Evolutionary conservation across 37 sponge, comb jelly and placozoan species (phyloP).

Genomic region (Aphrocallistes beatrix): DNA sequence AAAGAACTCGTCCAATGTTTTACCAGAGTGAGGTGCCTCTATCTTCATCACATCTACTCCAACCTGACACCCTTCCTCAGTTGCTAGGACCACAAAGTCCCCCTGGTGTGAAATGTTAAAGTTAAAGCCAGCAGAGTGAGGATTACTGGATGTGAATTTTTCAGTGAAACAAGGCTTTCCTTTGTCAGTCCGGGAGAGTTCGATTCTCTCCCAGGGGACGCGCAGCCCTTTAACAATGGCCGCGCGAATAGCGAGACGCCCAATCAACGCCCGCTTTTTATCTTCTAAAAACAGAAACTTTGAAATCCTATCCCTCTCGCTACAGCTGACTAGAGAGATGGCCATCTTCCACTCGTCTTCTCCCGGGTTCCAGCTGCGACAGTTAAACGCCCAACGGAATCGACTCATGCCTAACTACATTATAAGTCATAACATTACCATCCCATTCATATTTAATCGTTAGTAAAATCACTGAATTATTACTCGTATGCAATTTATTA

Average conservation of each 20-base stretch:
- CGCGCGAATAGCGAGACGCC: not conserved
- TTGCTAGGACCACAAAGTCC: not conserved
- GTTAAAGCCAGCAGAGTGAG: not conserved
- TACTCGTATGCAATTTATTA: no score
- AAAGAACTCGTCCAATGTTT: not conserved
- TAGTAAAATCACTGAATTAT: no score
- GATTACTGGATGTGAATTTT: not conserved
- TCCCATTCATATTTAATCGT: no score
- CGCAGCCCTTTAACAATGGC: not conserved
- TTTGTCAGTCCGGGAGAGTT: not conserved
- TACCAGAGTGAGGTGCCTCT: not conserved
- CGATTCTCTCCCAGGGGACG: not conserved
- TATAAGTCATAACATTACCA: no score
- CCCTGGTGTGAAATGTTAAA: constrained; percentile 4
- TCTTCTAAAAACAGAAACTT: constrained; percentile 9
- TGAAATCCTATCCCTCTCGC: not conserved
- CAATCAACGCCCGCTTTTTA: not conserved
- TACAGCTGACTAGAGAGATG: not conserved
- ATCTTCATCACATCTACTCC: not conserved
- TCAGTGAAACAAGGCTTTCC: constrained; percentile 13
- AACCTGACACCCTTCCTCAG: not conserved
- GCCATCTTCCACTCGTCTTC: not conserved
- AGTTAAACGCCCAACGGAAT: not conserved
- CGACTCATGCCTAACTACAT: not conserved
- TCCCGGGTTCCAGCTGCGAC: not conserved